Evolutionary conservation across 1,140 invertebrate genomes (phyloP).

Genomic region (Scaptodrosophila lebanonensis): DNA sequence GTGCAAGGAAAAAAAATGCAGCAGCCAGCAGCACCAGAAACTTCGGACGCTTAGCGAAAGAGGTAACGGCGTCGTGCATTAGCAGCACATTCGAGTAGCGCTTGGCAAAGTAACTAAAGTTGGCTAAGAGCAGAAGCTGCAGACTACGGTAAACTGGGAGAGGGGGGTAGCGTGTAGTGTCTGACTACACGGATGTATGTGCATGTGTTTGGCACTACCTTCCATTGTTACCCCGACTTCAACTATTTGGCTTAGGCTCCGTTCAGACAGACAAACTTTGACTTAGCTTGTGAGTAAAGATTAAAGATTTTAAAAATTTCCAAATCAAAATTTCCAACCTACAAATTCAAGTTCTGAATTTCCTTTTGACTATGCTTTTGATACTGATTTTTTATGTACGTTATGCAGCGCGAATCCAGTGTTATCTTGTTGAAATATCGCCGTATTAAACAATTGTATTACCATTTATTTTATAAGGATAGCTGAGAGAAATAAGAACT

Average conservation of each 20-base stretch:
- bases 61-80: constrained; percentile 29
- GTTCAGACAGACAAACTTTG: too few species aligned
- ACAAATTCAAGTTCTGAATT: too few species aligned
- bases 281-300: too few species aligned
- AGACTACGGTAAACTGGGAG: constrained; percentile 2
- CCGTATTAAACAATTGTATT: too few species aligned
- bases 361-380: constrained; percentile 18
- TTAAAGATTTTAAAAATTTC: too few species aligned
- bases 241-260: too few species aligned
- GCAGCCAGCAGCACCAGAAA: constrained; percentile 21
- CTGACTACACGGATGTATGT: constrained; percentile 8
- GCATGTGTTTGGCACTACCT: constrained; percentile 68
- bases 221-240: too few species aligned
- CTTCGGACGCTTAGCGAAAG: constrained; percentile 17
- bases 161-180: neutral
- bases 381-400: constrained; percentile 46
- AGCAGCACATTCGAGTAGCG: constrained; percentile 33
- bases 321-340: too few species aligned
- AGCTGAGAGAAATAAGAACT: too few species aligned
- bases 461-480: too few species aligned
- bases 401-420: too few species aligned
- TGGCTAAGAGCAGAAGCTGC: constrained; percentile 72
- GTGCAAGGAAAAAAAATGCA: constrained; percentile 19
- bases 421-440: too few species aligned
- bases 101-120: constrained; percentile 71